These are phyloP conservation scores for Schizaphis graminum DNA, from an alignment of 2,888 invertebrate genomes.

Conservation along the genomic window DNA sequence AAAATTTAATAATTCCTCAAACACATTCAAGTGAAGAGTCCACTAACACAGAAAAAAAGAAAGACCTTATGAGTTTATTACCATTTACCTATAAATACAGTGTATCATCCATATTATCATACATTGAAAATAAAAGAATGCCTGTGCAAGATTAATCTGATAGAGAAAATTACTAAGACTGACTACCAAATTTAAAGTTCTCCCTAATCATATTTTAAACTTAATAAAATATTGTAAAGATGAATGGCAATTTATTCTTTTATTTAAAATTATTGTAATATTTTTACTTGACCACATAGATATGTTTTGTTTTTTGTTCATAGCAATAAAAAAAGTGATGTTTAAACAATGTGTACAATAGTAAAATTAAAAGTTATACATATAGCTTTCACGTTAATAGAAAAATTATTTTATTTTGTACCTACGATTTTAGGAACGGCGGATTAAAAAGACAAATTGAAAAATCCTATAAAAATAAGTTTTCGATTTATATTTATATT, in stretches of 20 bases:
- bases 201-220: too few species aligned
- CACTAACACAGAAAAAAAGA: background rate
- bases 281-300: too few species aligned
- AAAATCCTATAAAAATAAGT: background rate
- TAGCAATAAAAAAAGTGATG: too few species aligned
- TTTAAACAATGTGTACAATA: background rate
- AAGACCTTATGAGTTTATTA: background rate
- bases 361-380: background rate
- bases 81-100: background rate
- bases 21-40: background rate
- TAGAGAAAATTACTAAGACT: too few species aligned
- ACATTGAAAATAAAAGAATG: too few species aligned
- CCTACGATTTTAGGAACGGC: background rate
- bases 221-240: too few species aligned
- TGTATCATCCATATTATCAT: background rate
- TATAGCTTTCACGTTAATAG: background rate
- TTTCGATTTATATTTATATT: background rate
- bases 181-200: too few species aligned
- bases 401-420: background rate
- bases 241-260: too few species aligned
- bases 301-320: too few species aligned
- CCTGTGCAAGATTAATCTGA: too few species aligned
- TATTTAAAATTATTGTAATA: too few species aligned
- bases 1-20: slow-evolving; percentile 7
- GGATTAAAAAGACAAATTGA: background rate